These are phyloP conservation scores for Eurystomus glaucurus DNA, from an alignment of 2,797 vertebrate species.

Conservation along the genomic window DNA sequence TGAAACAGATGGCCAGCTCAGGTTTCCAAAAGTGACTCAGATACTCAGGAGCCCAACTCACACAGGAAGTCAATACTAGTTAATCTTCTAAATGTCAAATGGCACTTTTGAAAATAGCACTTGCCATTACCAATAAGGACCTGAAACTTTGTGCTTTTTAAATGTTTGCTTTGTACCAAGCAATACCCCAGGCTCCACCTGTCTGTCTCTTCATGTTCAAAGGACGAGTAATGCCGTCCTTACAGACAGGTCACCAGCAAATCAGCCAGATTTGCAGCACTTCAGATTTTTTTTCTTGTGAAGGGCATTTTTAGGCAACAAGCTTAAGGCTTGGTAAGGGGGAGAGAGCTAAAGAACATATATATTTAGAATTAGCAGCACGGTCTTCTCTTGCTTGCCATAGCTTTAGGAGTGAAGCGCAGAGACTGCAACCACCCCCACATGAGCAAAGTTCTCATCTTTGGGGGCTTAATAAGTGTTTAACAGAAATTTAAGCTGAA, in stretches of 20 bases:
- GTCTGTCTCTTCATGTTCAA: neutral
- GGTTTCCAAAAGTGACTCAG: constrained; percentile 68
- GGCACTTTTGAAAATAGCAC: constrained; percentile 61
- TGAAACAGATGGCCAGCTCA: constrained; percentile 65
- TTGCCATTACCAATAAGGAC: constrained; percentile 47
- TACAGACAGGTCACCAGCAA: neutral
- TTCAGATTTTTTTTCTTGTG: neutral
- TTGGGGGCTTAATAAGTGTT: neutral
- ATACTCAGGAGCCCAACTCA: constrained; percentile 55
- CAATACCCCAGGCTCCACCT: constrained; percentile 16
- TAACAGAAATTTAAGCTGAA: neutral
- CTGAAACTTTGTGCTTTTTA: constrained; percentile 14
- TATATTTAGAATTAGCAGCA: neutral
- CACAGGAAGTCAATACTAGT: constrained; percentile 58
- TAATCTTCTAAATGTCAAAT: constrained; percentile 69
- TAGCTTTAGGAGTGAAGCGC: neutral
- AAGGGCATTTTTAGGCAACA: neutral
- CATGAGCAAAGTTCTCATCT: neutral
- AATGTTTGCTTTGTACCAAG: constrained; percentile 45
- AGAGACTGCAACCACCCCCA: neutral
- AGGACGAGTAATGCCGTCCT: neutral
- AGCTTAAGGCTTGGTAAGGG: neutral
- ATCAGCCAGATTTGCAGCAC: neutral
- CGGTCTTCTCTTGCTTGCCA: neutral
- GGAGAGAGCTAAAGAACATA: neutral